Percentiles rank a stretch among this genome's conserved stretches.
Evolutionary conservation across 2,113 vertebrate genomes (phyloP).

Genomic region (Mustelus asterias): DNA sequence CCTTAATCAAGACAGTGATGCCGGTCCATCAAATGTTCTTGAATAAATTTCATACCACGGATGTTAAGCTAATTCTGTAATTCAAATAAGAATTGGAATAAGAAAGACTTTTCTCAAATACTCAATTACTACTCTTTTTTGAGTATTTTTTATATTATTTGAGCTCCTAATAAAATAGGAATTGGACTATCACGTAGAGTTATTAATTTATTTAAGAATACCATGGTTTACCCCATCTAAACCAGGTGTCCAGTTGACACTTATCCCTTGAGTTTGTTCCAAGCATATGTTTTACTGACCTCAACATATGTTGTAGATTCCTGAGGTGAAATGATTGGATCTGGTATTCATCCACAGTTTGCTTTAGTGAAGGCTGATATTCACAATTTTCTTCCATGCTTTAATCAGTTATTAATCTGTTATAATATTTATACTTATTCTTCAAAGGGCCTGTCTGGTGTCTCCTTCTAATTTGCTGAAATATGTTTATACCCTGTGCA

Average conservation of each 20-base stretch:
- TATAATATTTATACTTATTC: constrained; percentile 7
- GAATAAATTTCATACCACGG: neutral
- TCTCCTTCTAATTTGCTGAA: neutral
- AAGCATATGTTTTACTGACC: neutral
- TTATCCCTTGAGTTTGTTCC: neutral
- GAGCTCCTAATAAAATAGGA: neutral
- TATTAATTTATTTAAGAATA: neutral
- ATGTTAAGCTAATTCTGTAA: neutral
- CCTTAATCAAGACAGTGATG: neutral
- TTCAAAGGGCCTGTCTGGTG: neutral
- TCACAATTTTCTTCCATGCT: neutral
- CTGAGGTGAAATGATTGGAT: constrained; percentile 6
- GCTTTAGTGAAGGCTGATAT: neutral
- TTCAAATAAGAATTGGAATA: neutral
- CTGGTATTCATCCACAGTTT: constrained; percentile 1
- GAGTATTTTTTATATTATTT: neutral
- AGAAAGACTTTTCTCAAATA: neutral
- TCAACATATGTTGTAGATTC: neutral
- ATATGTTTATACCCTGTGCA: neutral
- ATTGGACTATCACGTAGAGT: neutral
- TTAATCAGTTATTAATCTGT: neutral
- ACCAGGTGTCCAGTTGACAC: neutral
- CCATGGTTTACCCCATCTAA: neutral
- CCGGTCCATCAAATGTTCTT: neutral
- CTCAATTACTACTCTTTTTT: neutral